A percentile compares a stretch with the other conserved stretches of the same genome.
phyloP scores from a whole-genome alignment of 2,888 invertebrate genomes.

The Pyrrhosoma nymphula region DNA sequence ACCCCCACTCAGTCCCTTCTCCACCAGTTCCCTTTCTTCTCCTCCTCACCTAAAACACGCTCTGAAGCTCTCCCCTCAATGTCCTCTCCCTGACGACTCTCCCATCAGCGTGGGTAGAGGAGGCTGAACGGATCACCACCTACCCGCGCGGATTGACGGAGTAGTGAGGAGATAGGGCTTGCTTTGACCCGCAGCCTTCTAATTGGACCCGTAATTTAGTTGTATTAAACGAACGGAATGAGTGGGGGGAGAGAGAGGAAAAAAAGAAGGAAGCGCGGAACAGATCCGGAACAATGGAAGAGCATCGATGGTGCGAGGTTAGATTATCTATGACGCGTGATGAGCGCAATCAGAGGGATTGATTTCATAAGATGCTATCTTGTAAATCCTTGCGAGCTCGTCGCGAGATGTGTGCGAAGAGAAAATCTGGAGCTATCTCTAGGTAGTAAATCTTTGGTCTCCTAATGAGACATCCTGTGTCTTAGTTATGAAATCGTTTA shows the following conservation, averaged over 20 bases:
- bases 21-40: neutral
- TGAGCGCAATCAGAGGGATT: neutral
- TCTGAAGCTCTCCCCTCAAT: neutral
- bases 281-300: neutral
- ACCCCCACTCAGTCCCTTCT: neutral
- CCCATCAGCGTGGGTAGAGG: neutral
- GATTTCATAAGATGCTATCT: neutral
- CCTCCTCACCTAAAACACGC: too few species aligned
- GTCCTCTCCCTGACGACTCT: neutral
- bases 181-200: neutral
- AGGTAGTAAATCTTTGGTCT: neutral
- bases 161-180: neutral
- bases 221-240: neutral
- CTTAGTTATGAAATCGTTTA: too few species aligned
- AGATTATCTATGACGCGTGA: constrained; percentile 24
- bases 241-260: neutral
- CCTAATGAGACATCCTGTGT: neutral
- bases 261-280: neutral
- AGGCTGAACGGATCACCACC: neutral
- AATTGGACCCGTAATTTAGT: constrained; percentile 11
- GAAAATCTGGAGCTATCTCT: neutral
- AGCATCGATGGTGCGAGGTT: neutral
- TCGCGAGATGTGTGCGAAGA: neutral
- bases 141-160: neutral
- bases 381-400: neutral